phyloP scores from a whole-genome alignment of 1,140 invertebrate genomes.

The Drosophila murphyi region DNA sequence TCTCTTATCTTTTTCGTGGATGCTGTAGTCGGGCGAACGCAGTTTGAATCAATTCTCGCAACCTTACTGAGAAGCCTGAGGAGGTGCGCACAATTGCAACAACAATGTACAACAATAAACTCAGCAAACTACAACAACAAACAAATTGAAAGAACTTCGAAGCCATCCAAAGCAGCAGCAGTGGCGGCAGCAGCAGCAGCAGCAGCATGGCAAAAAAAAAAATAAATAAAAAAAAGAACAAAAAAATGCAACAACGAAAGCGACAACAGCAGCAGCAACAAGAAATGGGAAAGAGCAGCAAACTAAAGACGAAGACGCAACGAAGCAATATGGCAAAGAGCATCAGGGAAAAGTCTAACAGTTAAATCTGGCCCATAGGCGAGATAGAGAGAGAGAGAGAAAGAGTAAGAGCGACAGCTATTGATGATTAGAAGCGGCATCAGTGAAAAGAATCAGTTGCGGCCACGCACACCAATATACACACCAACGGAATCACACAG shows the following conservation, averaged over 20 bases:
- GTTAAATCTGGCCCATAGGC: slow-evolving; percentile 22
- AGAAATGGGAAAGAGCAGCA: slow-evolving; percentile 9
- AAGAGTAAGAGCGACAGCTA: slow-evolving; percentile 10
- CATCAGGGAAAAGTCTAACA: slow-evolving; percentile 26
- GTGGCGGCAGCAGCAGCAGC: slow-evolving; percentile 20
- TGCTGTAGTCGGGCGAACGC: slow-evolving; percentile 58
- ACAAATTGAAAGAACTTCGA: slow-evolving; percentile 68
- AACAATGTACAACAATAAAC: slow-evolving; percentile 59
- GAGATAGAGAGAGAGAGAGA: slow-evolving; percentile 8
- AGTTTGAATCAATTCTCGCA: slow-evolving; percentile 82
- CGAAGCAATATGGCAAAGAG: slow-evolving; percentile 18
- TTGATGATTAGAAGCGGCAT: slow-evolving; percentile 22
- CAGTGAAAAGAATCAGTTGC: slow-evolving; percentile 16
- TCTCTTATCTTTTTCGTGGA: background rate
- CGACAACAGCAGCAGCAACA: slow-evolving; percentile 14
- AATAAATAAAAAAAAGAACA: background rate
- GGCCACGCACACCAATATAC: slow-evolving; percentile 10
- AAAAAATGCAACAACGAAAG: slow-evolving; percentile 10
- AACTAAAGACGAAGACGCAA: background rate
- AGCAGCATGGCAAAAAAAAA: slow-evolving; percentile 21
- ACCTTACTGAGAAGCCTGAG: slow-evolving; percentile 76
- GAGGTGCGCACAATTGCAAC: slow-evolving; percentile 64
- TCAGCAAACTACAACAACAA: slow-evolving; percentile 61
- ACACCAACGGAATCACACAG: background rate
- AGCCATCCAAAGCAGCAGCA: slow-evolving; percentile 64